phyloP scores from a whole-genome alignment of 2,888 invertebrate species.

The Sycophila texana region DNA sequence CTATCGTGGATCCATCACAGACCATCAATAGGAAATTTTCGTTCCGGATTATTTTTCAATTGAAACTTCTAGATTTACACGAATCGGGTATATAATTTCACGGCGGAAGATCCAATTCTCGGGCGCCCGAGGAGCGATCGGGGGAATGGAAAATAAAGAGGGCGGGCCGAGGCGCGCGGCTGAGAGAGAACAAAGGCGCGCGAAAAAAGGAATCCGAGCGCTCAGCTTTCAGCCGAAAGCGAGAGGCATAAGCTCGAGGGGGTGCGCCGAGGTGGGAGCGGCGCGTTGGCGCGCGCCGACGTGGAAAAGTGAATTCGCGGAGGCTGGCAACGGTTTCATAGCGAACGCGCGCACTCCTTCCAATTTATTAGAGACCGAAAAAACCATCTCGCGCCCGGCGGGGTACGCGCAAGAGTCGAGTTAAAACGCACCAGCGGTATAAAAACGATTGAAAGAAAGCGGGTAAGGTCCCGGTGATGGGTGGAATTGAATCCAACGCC shows the following conservation, averaged over 20 bases:
- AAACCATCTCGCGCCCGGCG: background rate
- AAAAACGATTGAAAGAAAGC: slow-evolving; percentile 44
- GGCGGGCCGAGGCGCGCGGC: background rate
- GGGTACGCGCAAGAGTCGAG: slow-evolving; percentile 42
- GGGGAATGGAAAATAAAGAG: slow-evolving; percentile 16
- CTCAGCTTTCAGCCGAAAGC: background rate
- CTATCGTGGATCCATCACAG: too few species aligned
- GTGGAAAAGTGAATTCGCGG: slow-evolving; percentile 15
- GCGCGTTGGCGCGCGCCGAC: slow-evolving; percentile 21
- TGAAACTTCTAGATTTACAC: slow-evolving; percentile 19
- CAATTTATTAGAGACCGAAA: slow-evolving; percentile 59
- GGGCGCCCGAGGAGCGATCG: background rate
- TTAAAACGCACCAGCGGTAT: slow-evolving; percentile 28
- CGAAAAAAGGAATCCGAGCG: slow-evolving; percentile 29
- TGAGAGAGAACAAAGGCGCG: background rate
- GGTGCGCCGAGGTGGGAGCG: background rate
- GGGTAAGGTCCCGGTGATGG: slow-evolving; percentile 39
- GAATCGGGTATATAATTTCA: slow-evolving; percentile 22
- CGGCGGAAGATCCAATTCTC: slow-evolving; percentile 13
- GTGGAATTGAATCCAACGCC: slow-evolving; percentile 63
- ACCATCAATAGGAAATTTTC: background rate
- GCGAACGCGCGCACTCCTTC: slow-evolving; percentile 35
- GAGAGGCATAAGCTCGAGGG: background rate
- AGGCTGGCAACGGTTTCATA: slow-evolving; percentile 16
- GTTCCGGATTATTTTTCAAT: slow-evolving; percentile 24